phyloP scores from a whole-genome alignment of 1,140 invertebrate species.

The Zaprionus tsacasi region DNA sequence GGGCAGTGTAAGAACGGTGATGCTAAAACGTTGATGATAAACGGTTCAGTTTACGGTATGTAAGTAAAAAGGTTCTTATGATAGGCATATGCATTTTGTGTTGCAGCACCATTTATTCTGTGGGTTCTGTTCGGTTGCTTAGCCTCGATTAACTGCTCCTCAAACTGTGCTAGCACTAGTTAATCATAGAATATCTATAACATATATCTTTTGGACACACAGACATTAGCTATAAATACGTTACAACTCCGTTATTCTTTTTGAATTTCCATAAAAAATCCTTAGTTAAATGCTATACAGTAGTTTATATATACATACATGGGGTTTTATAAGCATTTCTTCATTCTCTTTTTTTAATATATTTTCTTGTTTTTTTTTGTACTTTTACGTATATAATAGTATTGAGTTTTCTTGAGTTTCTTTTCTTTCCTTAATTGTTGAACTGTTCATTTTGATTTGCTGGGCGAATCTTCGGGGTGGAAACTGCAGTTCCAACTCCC shows the following conservation, averaged over 20 bases:
- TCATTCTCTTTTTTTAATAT: constrained; percentile 24
- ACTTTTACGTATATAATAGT: constrained; percentile 51
- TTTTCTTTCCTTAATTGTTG: constrained; percentile 21
- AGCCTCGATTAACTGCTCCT: constrained; percentile 41
- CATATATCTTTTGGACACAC: constrained; percentile 63
- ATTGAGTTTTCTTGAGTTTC: constrained; percentile 40
- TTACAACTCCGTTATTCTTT: constrained; percentile 32
- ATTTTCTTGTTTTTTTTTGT: constrained; percentile 40
- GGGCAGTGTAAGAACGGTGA: constrained; percentile 57
- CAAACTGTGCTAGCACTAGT: constrained; percentile 40
- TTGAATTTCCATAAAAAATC: constrained; percentile 23
- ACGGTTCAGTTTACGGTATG: constrained; percentile 22
- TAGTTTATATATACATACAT: constrained; percentile 39
- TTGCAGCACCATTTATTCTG: constrained; percentile 39
- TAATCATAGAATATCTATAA: constrained; percentile 49
- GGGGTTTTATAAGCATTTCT: constrained; percentile 45
- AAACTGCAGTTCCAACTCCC: neutral
- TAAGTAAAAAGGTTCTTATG: constrained; percentile 14
- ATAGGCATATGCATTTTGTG: neutral
- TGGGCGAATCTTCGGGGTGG: constrained; percentile 33
- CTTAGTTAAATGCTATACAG: constrained; percentile 47
- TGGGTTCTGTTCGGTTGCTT: constrained; percentile 30
- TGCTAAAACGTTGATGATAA: neutral
- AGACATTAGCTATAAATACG: constrained; percentile 51
- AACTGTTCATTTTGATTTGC: constrained; percentile 49